phyloP scores from a whole-genome alignment of 2,888 invertebrate species.

The Oscheius onirici region DNA sequence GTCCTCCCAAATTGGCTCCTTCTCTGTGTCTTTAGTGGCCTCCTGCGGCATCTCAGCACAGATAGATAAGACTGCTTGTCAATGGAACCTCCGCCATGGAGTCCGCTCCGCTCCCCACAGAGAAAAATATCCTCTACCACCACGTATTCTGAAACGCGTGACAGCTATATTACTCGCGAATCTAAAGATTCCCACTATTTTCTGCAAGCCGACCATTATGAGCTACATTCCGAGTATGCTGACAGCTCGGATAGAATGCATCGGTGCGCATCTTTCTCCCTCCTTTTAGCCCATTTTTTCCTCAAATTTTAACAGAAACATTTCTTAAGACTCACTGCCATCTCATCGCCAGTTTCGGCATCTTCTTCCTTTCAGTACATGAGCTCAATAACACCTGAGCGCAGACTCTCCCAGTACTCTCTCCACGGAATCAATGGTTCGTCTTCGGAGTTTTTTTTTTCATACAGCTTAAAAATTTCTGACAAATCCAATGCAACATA shows the following conservation, averaged over 20 bases:
- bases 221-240: background rate
- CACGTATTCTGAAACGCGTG: background rate
- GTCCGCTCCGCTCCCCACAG: background rate
- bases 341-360: slow-evolving; percentile 18
- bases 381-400: slow-evolving; percentile 34
- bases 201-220: background rate
- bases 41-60: too few relatives aligned
- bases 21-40: too few relatives aligned
- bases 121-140: background rate
- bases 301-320: background rate
- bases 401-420: slow-evolving; percentile 45
- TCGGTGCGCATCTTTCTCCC: background rate
- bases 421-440: slow-evolving; percentile 53
- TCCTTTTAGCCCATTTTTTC: background rate
- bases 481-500: background rate
- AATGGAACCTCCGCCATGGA: slow-evolving; percentile 7
- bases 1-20: too few relatives aligned
- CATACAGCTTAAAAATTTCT: background rate
- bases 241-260: slow-evolving; percentile 3
- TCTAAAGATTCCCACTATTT: slow-evolving; percentile 1
- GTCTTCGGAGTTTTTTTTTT: slow-evolving; percentile 17
- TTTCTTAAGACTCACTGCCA: slow-evolving; percentile 1
- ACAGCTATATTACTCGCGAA: background rate
- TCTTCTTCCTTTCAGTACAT: slow-evolving; percentile 31
- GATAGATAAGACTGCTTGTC: background rate